Conservation (phyloP, 2,797 vertebrate species). For the Eurystomus glaucurus region DNA sequence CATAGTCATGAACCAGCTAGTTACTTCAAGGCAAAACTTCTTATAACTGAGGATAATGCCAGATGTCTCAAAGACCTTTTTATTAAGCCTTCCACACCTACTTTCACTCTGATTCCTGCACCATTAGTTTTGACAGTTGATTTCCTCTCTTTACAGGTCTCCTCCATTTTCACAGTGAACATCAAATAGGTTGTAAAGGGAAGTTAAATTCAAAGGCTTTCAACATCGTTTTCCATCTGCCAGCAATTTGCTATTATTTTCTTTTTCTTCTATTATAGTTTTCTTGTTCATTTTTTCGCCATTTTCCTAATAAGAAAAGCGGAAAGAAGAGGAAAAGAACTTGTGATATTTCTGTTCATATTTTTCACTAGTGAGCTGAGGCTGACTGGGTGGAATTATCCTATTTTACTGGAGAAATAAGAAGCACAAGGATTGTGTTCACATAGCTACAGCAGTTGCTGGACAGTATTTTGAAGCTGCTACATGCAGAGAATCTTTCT, state of each 20-base stretch:
- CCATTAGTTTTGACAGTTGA: neutral
- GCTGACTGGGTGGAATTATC: neutral
- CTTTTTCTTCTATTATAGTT: neutral
- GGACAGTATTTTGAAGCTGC: neutral
- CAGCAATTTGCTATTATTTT: neutral
- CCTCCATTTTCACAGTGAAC: neutral
- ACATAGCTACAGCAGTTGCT: neutral
- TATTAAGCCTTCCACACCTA: neutral
- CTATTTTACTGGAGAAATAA: neutral
- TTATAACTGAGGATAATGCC: neutral
- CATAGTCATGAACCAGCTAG: neutral
- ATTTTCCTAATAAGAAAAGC: neutral
- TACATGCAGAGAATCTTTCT: neutral
- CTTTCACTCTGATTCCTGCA: neutral
- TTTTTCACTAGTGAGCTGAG: neutral
- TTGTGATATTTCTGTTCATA: neutral
- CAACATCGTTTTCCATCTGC: neutral
- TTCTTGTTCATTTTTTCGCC: neutral
- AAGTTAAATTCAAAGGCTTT: neutral
- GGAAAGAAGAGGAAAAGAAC: neutral
- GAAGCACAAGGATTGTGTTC: neutral
- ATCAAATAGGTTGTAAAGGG: neutral
- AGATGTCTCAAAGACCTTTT: neutral
- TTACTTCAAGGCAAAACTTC: neutral
- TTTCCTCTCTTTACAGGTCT: neutral